phyloP scores from a whole-genome alignment of 2,797 vertebrate species.

The Cyprinella venusta region DNA sequence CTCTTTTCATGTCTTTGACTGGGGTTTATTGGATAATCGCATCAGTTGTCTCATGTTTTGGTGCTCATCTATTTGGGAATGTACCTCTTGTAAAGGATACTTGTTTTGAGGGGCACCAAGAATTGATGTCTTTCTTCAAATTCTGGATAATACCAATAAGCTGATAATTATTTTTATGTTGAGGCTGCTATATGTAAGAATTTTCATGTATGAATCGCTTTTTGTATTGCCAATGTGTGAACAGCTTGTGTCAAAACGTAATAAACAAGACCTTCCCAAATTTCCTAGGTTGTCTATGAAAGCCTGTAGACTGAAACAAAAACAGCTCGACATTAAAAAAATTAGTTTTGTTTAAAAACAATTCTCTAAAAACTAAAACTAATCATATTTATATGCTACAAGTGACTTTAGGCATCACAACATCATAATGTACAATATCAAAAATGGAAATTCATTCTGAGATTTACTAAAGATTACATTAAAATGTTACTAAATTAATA shows the following conservation, averaged over 20 bases:
- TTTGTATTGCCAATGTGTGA: neutral
- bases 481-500: neutral
- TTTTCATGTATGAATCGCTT: neutral
- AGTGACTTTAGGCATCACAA: neutral
- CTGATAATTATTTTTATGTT: neutral
- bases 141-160: neutral
- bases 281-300: neutral
- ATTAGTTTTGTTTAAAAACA: neutral
- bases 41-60: slow-evolving; percentile 46
- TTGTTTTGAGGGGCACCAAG: neutral
- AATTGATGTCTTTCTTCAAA: neutral
- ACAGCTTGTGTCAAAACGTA: neutral
- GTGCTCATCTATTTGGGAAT: neutral
- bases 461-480: neutral
- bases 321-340: neutral
- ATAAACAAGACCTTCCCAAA: neutral
- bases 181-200: neutral
- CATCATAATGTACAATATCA: neutral
- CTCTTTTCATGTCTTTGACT: slow-evolving; percentile 53
- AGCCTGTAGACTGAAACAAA: neutral
- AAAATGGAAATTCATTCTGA: neutral
- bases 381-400: neutral
- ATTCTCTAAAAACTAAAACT: neutral
- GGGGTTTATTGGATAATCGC: slow-evolving; percentile 47
- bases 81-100: neutral